A percentile compares a stretch with the other conserved stretches of the same genome.
Evolutionary conservation across 2,113 vertebrate genomes (phyloP).

Genomic region (Thalassarche chlororhynchos): DNA sequence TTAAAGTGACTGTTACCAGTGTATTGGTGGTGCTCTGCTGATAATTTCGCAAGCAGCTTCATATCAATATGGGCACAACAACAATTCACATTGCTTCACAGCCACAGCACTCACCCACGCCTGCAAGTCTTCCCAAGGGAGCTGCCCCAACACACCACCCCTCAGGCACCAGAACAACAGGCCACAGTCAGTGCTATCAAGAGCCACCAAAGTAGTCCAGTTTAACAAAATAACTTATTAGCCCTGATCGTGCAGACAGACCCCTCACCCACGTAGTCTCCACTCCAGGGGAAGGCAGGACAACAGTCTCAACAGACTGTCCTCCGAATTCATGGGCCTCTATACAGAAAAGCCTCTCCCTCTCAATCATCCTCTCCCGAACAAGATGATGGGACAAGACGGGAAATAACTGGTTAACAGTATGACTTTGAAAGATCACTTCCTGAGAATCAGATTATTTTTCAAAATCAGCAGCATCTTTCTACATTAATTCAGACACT

Average conservation of each 20-base stretch:
- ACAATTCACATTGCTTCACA: neutral
- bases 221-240: neutral
- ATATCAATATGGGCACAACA: neutral
- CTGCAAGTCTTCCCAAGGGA: neutral
- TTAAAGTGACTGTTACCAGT: neutral
- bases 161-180: neutral
- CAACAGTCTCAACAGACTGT: neutral
- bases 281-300: neutral
- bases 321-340: neutral
- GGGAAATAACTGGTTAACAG: neutral
- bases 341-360: neutral
- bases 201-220: neutral
- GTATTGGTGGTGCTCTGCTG: neutral
- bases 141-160: neutral
- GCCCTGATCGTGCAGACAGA: neutral
- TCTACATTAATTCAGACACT: neutral
- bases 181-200: neutral
- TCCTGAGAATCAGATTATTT: neutral
- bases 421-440: neutral
- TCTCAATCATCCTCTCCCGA: neutral
- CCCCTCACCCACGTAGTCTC: neutral
- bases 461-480: neutral
- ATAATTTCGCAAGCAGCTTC: neutral
- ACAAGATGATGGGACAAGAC: neutral
- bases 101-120: neutral